Evolutionary conservation across 2,888 invertebrate genomes (phyloP).

Genomic region (Caenorhabditis sp.): DNA sequence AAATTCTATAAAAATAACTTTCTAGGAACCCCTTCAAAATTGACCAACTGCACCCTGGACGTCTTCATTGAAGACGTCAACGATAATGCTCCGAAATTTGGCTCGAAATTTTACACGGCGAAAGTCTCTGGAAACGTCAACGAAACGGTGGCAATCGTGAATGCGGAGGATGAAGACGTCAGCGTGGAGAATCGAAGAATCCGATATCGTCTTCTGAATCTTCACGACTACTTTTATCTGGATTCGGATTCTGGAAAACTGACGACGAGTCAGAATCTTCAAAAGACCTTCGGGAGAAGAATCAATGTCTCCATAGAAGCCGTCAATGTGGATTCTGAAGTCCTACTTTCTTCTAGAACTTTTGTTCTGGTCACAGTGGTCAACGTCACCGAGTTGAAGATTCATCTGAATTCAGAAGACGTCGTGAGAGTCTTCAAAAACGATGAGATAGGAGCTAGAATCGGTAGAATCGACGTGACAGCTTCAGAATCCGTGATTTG

Average conservation of each 20-base stretch:
- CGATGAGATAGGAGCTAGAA: constrained; percentile 32
- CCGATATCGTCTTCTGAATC: constrained; percentile 45
- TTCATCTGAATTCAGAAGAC: constrained; percentile 22
- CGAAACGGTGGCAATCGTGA: constrained; percentile 23
- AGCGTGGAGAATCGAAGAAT: constrained; percentile 13
- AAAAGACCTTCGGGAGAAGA: constrained; percentile 6
- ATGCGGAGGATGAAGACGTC: constrained; percentile 48
- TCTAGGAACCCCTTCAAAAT: constrained; percentile 27
- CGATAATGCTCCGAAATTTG: constrained; percentile 60
- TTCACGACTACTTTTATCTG: constrained; percentile 27
- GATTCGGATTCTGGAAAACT: constrained; percentile 39
- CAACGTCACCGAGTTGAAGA: not conserved
- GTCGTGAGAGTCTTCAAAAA: constrained; percentile 39
- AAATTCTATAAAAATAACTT: not conserved
- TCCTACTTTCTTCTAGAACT: not conserved
- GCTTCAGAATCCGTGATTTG: constrained; percentile 36
- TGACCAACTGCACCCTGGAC: constrained; percentile 6
- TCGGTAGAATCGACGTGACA: constrained; percentile 37
- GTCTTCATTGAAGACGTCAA: constrained; percentile 62
- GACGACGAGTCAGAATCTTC: constrained; percentile 17
- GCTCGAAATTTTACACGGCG: constrained; percentile 22
- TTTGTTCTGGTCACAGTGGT: constrained; percentile 39
- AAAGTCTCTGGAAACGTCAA: constrained; percentile 19
- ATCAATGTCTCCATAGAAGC: constrained; percentile 54
- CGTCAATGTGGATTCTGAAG: constrained; percentile 31